Percentiles rank a stretch among this genome's conserved stretches.
Conservation (phyloP, 2,888 invertebrate species). For the Hipparchia semele region DNA sequence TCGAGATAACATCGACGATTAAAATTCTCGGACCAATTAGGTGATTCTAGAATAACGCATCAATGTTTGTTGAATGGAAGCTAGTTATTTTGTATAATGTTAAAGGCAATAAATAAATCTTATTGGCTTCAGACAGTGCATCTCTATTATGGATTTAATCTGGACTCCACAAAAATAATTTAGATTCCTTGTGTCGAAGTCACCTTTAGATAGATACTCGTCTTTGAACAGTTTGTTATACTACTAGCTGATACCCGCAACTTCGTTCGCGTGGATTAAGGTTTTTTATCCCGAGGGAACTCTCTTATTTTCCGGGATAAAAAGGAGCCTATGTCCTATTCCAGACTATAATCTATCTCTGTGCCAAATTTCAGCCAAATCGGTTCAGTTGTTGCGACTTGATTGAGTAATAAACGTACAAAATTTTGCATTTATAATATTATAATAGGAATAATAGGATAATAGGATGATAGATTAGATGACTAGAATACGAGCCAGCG, state of each 20-base stretch:
- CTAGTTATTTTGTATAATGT: not conserved
- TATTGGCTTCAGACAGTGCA: not conserved
- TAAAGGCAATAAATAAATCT: not conserved
- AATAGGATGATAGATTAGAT: too few species aligned
- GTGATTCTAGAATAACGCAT: conserved; percentile 12
- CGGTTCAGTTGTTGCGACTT: too few species aligned
- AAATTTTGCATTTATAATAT: too few species aligned
- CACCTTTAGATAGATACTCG: not conserved
- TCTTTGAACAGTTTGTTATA: not conserved
- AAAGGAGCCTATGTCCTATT: too few species aligned
- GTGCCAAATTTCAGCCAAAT: too few species aligned
- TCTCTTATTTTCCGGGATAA: too few species aligned
- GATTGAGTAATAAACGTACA: too few species aligned
- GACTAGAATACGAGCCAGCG: not conserved
- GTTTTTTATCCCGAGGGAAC: too few species aligned
- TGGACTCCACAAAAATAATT: not conserved
- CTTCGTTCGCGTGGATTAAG: too few species aligned
- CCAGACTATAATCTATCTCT: too few species aligned
- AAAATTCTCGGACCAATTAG: conserved; percentile 9
- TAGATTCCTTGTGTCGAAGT: not conserved
- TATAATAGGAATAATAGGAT: too few species aligned
- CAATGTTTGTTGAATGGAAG: conserved; percentile 4
- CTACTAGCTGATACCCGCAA: too few species aligned
- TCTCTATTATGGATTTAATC: conserved; percentile 1
- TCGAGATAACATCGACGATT: conserved; percentile 12